These are phyloP conservation scores for Apis dorsata DNA, from an alignment of 1,140 invertebrate genomes.

Conservation along the genomic window DNA sequence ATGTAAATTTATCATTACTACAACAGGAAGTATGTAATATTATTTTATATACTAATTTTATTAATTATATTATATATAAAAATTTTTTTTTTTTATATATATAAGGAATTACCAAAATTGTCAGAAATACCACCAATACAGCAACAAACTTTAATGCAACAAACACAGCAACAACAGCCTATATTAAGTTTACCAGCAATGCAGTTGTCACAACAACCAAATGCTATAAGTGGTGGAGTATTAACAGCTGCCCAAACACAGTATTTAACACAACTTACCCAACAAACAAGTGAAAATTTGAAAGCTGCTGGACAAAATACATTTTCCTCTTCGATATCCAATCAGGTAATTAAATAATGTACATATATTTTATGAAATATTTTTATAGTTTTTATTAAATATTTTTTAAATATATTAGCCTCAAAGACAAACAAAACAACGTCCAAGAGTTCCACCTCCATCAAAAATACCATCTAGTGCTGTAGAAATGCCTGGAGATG, in stretches of 20 bases:
- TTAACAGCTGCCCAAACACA: constrained; percentile 86
- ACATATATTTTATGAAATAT: neutral
- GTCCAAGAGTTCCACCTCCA: constrained; percentile 92
- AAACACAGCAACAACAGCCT: constrained; percentile 71
- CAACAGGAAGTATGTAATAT: constrained; percentile 65
- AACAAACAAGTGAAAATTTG: constrained; percentile 85
- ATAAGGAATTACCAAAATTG: constrained; percentile 72
- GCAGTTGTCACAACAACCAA: constrained; percentile 75
- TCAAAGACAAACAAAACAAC: constrained; percentile 85
- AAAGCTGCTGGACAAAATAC: constrained; percentile 80
- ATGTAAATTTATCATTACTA: constrained; percentile 63
- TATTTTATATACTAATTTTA: constrained; percentile 1
- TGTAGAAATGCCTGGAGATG: constrained; percentile 96
- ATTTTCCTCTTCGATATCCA: constrained; percentile 74
- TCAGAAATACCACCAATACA: constrained; percentile 70
- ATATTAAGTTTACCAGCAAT: constrained; percentile 75
- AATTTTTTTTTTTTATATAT: constrained; percentile 14
- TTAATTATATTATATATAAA: constrained; percentile 12
- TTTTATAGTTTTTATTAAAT: neutral
- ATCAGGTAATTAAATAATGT: constrained; percentile 66
- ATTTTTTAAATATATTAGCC: constrained; percentile 61
- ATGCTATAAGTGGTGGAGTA: constrained; percentile 72
- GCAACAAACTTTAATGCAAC: constrained; percentile 66
- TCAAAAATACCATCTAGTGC: constrained; percentile 97
- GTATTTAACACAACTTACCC: constrained; percentile 85